phyloP scores from a whole-genome alignment of 1,140 invertebrate species.

The Aricia agestis region DNA sequence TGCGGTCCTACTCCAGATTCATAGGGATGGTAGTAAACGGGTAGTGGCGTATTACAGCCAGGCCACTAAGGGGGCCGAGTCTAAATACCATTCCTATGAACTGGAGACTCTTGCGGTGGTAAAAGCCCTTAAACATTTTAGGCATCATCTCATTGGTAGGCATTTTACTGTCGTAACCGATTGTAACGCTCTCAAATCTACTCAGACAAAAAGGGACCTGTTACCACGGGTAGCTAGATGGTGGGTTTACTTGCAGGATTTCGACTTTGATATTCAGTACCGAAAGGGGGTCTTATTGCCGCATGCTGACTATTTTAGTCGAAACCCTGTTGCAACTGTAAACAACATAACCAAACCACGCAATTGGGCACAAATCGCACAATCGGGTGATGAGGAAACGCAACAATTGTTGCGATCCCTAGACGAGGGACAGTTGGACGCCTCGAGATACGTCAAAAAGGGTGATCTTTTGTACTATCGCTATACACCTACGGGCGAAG shows the following conservation, averaged over 20 bases:
- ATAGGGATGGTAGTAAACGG: conserved; percentile 7
- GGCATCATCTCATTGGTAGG: conserved; percentile 16
- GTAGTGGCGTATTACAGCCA: conserved; percentile 24
- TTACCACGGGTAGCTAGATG: conserved; percentile 8
- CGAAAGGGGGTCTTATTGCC: conserved; percentile 10
- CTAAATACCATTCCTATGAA: conserved; percentile 20
- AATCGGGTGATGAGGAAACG: conserved; percentile 10
- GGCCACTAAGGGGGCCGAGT: conserved; percentile 16
- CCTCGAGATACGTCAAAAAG: neutral
- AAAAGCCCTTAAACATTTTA: conserved; percentile 20
- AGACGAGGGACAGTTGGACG: conserved; percentile 2
- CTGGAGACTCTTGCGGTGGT: conserved; percentile 21
- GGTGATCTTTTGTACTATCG: conserved; percentile 11
- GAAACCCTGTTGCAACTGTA: neutral
- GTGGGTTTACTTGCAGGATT: conserved; percentile 24
- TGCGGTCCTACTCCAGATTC: conserved; percentile 17
- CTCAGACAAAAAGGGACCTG: conserved; percentile 21
- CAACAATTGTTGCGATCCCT: neutral
- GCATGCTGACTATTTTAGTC: conserved; percentile 22
- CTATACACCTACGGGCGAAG: conserved; percentile 3
- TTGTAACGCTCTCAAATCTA: conserved; percentile 24
- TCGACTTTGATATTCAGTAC: conserved; percentile 19
- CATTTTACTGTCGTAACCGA: conserved; percentile 21
- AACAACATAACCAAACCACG: conserved; percentile 16
- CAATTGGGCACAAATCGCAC: conserved; percentile 22